phyloP scores from a whole-genome alignment of 2,888 invertebrate genomes.

The Endomychus coccineus region DNA sequence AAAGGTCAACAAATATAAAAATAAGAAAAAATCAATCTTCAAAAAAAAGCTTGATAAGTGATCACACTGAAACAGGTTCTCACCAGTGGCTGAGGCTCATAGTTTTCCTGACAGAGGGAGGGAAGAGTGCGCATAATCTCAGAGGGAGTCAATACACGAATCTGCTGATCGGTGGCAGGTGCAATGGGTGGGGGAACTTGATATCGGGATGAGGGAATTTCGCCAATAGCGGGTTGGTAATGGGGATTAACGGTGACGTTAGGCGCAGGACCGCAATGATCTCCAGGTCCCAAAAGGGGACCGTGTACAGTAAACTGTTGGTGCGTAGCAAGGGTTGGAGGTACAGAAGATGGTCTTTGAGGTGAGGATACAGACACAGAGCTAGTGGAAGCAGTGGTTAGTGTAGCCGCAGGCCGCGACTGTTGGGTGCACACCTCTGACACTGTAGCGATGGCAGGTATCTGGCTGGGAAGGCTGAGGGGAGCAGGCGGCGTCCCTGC shows the following conservation, averaged over 20 bases:
- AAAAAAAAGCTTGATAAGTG: conserved; percentile 18
- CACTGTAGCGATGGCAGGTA: conserved; percentile 29
- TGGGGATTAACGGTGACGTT: conserved; percentile 62
- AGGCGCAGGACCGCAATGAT: conserved; percentile 56
- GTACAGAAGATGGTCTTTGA: conserved; percentile 20
- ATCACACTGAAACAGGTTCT: conserved; percentile 31
- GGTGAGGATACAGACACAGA: conserved; percentile 34
- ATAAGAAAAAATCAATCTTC: no score
- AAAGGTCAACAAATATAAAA: no score
- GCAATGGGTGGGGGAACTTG: conserved; percentile 34
- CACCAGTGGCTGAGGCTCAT: conserved; percentile 51
- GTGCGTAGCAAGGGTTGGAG: conserved; percentile 31
- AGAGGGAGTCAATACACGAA: conserved; percentile 80
- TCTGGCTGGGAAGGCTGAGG: conserved; percentile 10
- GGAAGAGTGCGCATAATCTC: conserved; percentile 89
- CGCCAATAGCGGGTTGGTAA: conserved; percentile 32
- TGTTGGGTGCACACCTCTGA: conserved; percentile 44
- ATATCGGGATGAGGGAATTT: conserved; percentile 30
- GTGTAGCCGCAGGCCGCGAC: conserved; percentile 33
- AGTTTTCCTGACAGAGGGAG: conserved; percentile 68
- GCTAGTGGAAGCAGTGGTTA: conserved; percentile 39
- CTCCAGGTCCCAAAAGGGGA: conserved; percentile 43
- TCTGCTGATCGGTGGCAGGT: conserved; percentile 64
- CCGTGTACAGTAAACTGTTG: conserved; percentile 45
- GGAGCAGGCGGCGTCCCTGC: conserved; percentile 24